phyloP scores from a whole-genome alignment of 2,888 invertebrate species.

The Frankliniella fusca region DNA sequence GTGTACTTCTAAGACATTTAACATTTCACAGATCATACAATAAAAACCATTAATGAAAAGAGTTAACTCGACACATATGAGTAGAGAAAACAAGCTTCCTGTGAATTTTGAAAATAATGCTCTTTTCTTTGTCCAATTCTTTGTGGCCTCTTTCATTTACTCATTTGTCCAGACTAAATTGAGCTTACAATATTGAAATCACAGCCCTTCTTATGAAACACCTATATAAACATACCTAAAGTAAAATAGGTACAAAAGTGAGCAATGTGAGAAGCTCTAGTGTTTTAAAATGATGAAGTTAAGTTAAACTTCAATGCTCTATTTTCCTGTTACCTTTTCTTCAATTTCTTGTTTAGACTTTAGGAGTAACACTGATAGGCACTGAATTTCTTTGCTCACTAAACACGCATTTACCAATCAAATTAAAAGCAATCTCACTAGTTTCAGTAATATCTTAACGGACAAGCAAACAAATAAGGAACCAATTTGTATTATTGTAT shows the following conservation, averaged over 20 bases:
- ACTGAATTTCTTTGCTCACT: not conserved
- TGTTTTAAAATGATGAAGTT: too few species aligned
- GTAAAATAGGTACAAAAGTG: constrained; percentile 14
- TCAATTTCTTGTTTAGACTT: too few species aligned
- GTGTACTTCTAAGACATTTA: not conserved
- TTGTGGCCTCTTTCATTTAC: not conserved
- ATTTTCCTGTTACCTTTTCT: too few species aligned
- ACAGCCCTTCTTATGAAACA: constrained; percentile 8
- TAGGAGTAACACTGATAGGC: not conserved
- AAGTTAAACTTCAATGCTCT: too few species aligned
- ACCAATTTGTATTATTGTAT: too few species aligned
- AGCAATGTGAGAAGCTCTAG: not conserved
- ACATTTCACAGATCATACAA: constrained; percentile 10
- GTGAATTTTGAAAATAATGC: not conserved
- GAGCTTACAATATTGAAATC: constrained; percentile 2
- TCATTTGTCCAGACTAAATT: not conserved
- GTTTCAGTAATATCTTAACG: too few species aligned
- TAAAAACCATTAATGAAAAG: not conserved
- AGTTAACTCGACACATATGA: not conserved
- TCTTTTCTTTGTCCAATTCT: not conserved
- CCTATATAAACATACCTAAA: not conserved
- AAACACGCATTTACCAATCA: not conserved
- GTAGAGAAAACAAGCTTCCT: not conserved
- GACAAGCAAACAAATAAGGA: too few species aligned
- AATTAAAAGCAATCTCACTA: not conserved